Evolutionary conservation across 2,888 invertebrate genomes (phyloP), one percentile per base, ranked within the genome.

Genomic region (Volucella inflata): DNA sequence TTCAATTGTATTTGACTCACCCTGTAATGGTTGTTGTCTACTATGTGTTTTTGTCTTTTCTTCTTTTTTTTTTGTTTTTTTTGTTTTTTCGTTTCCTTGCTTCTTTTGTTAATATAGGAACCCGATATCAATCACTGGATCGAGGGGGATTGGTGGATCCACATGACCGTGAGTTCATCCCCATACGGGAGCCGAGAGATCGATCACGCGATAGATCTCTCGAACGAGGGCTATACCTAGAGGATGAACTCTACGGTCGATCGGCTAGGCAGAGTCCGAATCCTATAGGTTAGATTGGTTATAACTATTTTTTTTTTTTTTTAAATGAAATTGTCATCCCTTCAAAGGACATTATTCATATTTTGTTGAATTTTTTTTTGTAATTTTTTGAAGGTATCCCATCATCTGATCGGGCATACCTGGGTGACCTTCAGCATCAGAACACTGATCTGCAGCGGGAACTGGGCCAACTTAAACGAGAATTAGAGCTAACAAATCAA

Each of bases 361-460:
- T 59, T 36, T 57, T 48, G 10, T 38, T n/a, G 8, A 38, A 57
- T 38, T 44, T 11, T 8, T 4, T 38, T n/a, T 6, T 50, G 10
- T 38, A 11, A n/a, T n/a, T n/a, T 79, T 89, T 89, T 30, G 6
- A 30, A 88, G 92, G 91, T 75, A 89, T 94, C 93, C 92, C 93
- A 89, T 90, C 91, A 21, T 90, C 91, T 94, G 94, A 92, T 95
- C 93, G 93, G 91, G 95, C 88, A 93, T 95, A 91, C 96, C 95
- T 94, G 89, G 96, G 97, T 87, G 98, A 98, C 92, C 94, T 98
- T 88, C 98, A 98, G 93, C 95, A 97, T 91, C 98, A 98, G 93
- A 97, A 98, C 93, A 96, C 97, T 90, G 98, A 99, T 92, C 94
- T 99, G 89, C 98, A 98, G 91, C 94, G 97, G 87, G 98, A 99